Conservation (phyloP, 2,888 invertebrate genomes). For the Macrosiphum euphorbiae region DNA sequence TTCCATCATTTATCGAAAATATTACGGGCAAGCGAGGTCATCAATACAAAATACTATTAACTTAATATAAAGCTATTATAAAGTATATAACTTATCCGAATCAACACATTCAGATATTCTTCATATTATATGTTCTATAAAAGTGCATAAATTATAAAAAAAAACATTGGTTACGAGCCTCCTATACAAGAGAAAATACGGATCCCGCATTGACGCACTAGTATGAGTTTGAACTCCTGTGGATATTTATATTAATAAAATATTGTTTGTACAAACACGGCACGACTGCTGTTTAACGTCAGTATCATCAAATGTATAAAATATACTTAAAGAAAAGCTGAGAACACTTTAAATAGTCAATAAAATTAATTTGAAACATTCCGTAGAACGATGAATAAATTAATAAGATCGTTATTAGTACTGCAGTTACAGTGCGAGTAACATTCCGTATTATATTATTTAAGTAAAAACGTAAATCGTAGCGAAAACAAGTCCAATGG, state of each 20-base stretch:
- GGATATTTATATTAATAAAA: not conserved
- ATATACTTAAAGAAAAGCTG: not conserved
- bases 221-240: not conserved
- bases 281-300: not conserved
- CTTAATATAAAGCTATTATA: not conserved
- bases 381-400: not conserved
- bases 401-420: not conserved
- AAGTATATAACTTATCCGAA: not conserved
- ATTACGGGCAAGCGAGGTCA: too few relatives aligned
- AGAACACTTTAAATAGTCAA: not conserved
- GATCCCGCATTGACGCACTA: not conserved
- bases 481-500: not conserved
- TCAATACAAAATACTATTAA: not conserved
- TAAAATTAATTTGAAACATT: not conserved
- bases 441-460: not conserved
- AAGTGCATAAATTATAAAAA: not conserved
- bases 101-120: not conserved
- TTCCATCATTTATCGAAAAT: too few relatives aligned
- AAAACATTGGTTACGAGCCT: not conserved
- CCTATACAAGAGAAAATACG: not conserved
- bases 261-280: not conserved
- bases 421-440: not conserved
- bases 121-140: not conserved
- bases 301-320: not conserved
- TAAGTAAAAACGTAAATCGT: not conserved